These are phyloP conservation scores for Brachypalpus laphriformis DNA, from an alignment of 2,888 invertebrate genomes.

Conservation along the genomic window DNA sequence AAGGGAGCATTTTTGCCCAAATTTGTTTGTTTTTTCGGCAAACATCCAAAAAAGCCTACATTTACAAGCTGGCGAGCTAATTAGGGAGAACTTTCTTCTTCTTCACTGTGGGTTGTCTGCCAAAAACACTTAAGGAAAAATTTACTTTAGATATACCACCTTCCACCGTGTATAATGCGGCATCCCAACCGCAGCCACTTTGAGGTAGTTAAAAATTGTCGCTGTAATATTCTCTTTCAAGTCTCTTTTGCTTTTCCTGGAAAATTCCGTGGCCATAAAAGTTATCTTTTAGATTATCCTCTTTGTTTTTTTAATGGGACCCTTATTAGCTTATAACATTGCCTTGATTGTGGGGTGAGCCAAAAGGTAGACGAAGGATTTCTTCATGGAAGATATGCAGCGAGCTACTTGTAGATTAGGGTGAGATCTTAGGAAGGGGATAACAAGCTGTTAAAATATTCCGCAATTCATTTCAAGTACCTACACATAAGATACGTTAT, in stretches of 20 bases:
- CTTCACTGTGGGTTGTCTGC: slow-evolving; percentile 39
- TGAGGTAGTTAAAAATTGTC: slow-evolving; percentile 70
- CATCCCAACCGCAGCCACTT: slow-evolving; percentile 49
- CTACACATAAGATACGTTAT: too few species aligned
- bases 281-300: slow-evolving; percentile 72
- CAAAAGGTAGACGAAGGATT: slow-evolving; percentile 41
- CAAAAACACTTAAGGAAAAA: slow-evolving; percentile 65
- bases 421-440: slow-evolving; percentile 7
- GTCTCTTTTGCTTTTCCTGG: slow-evolving; percentile 21
- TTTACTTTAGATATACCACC: slow-evolving; percentile 38
- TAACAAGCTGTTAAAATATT: slow-evolving; percentile 67
- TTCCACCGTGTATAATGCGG: slow-evolving; percentile 27
- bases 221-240: slow-evolving; percentile 72
- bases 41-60: slow-evolving; percentile 65
- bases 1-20: slow-evolving; percentile 32
- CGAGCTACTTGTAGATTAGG: slow-evolving; percentile 37
- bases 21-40: slow-evolving; percentile 63
- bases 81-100: slow-evolving; percentile 54
- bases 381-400: slow-evolving; percentile 26
- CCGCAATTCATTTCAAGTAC: slow-evolving; percentile 58
- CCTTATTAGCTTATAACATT: slow-evolving; percentile 69
- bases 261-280: slow-evolving; percentile 66
- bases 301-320: slow-evolving; percentile 70
- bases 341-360: slow-evolving; percentile 33
- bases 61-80: slow-evolving; percentile 55